phyloP scores from a whole-genome alignment of 2,113 vertebrate genomes.

The Gracilinanus agilis region DNA sequence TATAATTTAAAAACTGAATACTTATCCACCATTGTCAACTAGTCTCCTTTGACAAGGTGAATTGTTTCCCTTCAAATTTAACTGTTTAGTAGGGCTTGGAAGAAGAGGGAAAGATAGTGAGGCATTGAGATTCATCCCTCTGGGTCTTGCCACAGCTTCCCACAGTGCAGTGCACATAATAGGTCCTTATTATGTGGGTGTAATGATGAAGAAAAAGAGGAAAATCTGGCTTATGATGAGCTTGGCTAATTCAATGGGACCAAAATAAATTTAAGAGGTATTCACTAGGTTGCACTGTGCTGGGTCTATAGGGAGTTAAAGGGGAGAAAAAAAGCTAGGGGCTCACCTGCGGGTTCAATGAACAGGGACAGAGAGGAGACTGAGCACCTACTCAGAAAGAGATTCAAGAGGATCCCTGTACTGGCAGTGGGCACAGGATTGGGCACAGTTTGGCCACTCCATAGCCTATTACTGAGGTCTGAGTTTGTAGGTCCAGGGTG shows the following conservation, averaged over 20 bases:
- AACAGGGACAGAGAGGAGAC: neutral
- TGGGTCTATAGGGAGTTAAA: neutral
- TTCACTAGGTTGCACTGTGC: neutral
- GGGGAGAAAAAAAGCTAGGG: neutral
- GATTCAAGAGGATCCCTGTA: neutral
- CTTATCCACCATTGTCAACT: neutral
- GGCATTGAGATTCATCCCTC: neutral
- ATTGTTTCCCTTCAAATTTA: neutral
- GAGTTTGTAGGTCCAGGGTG: neutral
- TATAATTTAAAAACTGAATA: conserved; percentile 16
- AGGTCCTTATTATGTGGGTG: neutral
- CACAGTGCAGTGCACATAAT: neutral
- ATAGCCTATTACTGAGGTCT: neutral
- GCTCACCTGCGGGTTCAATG: neutral
- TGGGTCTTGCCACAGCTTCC: neutral
- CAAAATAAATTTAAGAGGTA: neutral
- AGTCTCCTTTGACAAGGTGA: conserved; percentile 21
- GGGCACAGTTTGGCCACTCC: neutral
- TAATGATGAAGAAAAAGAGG: neutral
- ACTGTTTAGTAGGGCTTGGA: neutral
- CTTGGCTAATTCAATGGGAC: neutral
- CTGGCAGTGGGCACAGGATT: neutral
- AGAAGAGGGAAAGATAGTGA: neutral
- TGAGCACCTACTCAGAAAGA: neutral
- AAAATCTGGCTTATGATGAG: conserved; percentile 1